Evolutionary conservation across 2,888 invertebrate genomes (phyloP), one percentile per base, ranked within the genome.

Genomic region (Molorchus minor): DNA sequence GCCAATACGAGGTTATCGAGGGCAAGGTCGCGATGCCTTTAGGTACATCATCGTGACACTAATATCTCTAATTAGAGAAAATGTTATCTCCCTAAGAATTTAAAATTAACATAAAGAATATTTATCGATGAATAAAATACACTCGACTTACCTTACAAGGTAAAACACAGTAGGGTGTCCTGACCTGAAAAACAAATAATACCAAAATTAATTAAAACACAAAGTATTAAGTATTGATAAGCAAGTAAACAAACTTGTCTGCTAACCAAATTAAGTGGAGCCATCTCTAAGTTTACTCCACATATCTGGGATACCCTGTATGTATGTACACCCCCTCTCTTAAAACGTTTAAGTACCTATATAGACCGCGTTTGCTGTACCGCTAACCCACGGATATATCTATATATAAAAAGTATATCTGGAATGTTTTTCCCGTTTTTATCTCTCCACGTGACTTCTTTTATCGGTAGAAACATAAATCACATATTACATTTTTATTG

Each of bases 351-450:
- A n/a, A n/a, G n/a, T n/a, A n/a, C n/a, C n/a, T n/a, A n/a, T n/a
- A n/a, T n/a, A n/a, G n/a, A n/a, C n/a, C n/a, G n/a, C n/a, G n/a
- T n/a, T n/a, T n/a, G n/a, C n/a, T n/a, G n/a, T 25, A 20, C 30
- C 30, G 52, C 40, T 52, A 52, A 52, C 29, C 40, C 21, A 52
- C 19, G 30, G 30, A 52, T 52, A 52, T 52, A 30, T n/a, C n/a
- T n/a, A n/a, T 52, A 52, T 52, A 52, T 7, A 30, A 30, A 51
- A 29, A 19, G 38, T 41, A n/a, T n/a, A 41, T 52, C 40, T 41
- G 2, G 40, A 17, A 52, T 52, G 41, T 52, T 52, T 52, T 52
- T 21, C 30, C 21, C 20, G 15, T 40, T 30, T 29, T 30, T 49
- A 49, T 49, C 49, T 17, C 25, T 10, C 25, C 25, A 49, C 16